Conservation (phyloP, 2,113 vertebrate species). For the Melospiza melodia region DNA sequence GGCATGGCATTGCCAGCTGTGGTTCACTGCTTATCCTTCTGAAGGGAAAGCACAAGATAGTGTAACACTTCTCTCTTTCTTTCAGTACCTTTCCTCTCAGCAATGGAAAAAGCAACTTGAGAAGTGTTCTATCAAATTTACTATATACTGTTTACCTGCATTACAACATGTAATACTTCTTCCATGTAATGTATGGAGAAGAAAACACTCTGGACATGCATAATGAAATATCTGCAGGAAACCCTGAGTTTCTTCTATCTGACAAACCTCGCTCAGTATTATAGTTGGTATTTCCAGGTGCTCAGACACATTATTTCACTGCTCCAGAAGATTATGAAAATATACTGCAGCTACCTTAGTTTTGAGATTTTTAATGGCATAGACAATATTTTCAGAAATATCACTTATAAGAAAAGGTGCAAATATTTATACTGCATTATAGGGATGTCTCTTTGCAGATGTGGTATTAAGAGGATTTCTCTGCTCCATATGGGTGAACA, state of each 20-base stretch:
- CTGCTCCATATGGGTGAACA: not conserved
- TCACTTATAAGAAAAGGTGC: not conserved
- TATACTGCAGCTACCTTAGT: not conserved
- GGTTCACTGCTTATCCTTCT: not conserved
- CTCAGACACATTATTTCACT: not conserved
- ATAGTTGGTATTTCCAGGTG: not conserved
- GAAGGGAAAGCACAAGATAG: not conserved
- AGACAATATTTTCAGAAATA: not conserved
- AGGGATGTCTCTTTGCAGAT: not conserved
- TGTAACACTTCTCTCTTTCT: not conserved
- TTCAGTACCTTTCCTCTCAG: not conserved
- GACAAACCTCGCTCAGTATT: not conserved
- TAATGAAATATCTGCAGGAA: not conserved
- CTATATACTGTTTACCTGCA: not conserved
- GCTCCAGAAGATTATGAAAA: not conserved
- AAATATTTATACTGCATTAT: not conserved
- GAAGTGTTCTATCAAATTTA: not conserved
- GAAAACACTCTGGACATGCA: not conserved
- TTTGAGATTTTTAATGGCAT: not conserved
- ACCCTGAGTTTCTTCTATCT: not conserved
- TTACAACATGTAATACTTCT: not conserved
- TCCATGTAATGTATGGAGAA: not conserved
- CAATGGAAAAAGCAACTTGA: not conserved
- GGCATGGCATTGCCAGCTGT: slow-evolving; percentile 35
- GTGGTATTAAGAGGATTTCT: not conserved